A percentile compares a stretch with the other conserved stretches of the same genome.
These are phyloP conservation scores for Lasioglossum baleicum DNA, from an alignment of 1,140 invertebrate genomes.

Conservation along the genomic window DNA sequence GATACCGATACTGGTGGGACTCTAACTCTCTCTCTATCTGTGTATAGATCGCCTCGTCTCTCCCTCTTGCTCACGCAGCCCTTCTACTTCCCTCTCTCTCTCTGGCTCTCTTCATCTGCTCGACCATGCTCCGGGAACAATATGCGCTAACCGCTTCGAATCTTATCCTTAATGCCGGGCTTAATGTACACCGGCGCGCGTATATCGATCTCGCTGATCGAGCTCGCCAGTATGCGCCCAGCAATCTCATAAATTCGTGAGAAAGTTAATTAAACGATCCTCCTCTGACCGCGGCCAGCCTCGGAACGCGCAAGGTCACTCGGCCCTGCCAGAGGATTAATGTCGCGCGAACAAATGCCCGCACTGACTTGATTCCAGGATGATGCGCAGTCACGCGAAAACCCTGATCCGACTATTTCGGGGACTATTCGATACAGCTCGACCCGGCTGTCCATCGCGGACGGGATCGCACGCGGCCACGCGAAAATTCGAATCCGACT, in stretches of 20 bases:
- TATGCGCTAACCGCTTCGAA: slow-evolving; percentile 57
- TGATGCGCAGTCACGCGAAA: background rate
- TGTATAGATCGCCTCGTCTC: background rate
- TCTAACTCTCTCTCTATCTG: slow-evolving; percentile 28
- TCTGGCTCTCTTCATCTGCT: no score
- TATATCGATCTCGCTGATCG: slow-evolving; percentile 60
- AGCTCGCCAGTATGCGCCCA: slow-evolving; percentile 12
- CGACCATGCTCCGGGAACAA: slow-evolving; percentile 42
- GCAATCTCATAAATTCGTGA: slow-evolving; percentile 56
- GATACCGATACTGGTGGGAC: slow-evolving; percentile 57
- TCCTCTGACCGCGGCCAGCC: background rate
- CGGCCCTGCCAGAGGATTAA: slow-evolving; percentile 27
- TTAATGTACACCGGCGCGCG: slow-evolving; percentile 48
- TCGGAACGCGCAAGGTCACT: slow-evolving; percentile 25
- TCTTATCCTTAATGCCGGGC: slow-evolving; percentile 60
- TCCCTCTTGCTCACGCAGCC: no score
- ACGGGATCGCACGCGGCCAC: no score
- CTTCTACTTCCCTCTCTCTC: no score
- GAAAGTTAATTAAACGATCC: slow-evolving; percentile 60
- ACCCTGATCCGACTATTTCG: background rate
- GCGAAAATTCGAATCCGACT: no score
- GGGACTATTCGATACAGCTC: no score
- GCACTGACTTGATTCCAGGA: background rate
- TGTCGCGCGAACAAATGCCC: background rate
- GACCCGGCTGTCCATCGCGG: no score